A percentile compares a stretch with the other conserved stretches of the same genome.
Conservation (phyloP, 2,888 invertebrate genomes). For the Caenorhabditis becei region DNA sequence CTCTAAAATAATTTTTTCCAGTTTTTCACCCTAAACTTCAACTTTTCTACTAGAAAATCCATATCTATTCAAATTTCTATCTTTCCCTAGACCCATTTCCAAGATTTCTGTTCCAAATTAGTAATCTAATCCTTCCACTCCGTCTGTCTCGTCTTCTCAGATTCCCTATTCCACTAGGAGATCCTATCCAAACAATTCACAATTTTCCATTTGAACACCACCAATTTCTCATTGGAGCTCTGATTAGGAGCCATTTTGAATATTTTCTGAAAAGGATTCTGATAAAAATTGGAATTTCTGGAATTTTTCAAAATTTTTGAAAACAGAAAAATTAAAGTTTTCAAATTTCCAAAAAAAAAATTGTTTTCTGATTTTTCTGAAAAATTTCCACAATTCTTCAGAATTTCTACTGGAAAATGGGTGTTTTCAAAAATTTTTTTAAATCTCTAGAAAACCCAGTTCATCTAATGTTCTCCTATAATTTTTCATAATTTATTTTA, state of each 20-base stretch:
- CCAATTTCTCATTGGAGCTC: neutral
- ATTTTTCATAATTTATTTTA: too few relatives aligned
- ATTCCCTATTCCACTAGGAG: neutral
- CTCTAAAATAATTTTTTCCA: too few relatives aligned
- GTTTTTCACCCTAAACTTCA: too few relatives aligned
- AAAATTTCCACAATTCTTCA: neutral
- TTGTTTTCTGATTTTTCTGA: neutral
- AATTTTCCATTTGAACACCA: neutral
- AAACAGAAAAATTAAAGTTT: too few relatives aligned
- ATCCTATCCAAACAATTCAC: neutral
- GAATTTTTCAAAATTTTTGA: too few relatives aligned
- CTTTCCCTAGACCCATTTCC: neutral
- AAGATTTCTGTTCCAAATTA: neutral
- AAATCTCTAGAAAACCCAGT: neutral
- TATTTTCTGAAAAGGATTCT: too few relatives aligned
- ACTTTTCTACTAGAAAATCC: too few relatives aligned
- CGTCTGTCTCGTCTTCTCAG: neutral
- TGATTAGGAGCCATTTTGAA: too few relatives aligned
- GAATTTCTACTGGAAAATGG: neutral
- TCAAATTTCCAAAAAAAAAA: neutral
- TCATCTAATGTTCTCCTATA: too few relatives aligned
- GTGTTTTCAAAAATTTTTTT: neutral
- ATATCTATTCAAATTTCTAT: neutral
- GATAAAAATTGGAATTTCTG: too few relatives aligned
- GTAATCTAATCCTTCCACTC: conserved; percentile 8